phyloP scores from a whole-genome alignment of 2,113 vertebrate genomes.

The Stictonetta naevosa region DNA sequence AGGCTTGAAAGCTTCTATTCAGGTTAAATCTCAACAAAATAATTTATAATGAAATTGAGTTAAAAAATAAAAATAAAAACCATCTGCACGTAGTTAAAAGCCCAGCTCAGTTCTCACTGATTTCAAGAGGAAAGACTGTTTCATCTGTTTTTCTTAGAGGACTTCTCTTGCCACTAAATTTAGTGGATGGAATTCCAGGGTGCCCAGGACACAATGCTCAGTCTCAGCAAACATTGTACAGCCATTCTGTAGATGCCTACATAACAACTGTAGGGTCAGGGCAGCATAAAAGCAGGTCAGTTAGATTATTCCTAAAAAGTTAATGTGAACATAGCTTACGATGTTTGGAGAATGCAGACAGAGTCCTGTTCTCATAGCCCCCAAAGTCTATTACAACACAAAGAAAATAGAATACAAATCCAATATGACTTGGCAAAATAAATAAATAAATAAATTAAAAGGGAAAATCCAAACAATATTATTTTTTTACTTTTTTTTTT shows the following conservation, averaged over 20 bases:
- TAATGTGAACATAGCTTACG: background rate
- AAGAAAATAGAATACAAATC: background rate
- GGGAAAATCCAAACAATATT: background rate
- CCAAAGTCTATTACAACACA: background rate
- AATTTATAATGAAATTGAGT: background rate
- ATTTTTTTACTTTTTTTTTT: background rate
- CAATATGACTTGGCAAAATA: background rate
- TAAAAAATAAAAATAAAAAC: too few relatives aligned
- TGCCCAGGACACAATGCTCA: background rate
- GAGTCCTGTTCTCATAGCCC: background rate
- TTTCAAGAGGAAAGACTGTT: background rate
- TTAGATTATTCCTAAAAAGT: background rate
- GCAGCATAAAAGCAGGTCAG: background rate
- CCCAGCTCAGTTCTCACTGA: background rate
- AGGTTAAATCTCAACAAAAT: background rate
- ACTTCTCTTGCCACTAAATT: background rate
- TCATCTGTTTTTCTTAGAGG: background rate
- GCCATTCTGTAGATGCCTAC: background rate
- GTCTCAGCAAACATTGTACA: background rate
- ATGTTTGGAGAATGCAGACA: background rate
- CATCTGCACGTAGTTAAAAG: background rate
- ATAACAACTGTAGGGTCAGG: background rate
- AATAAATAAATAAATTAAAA: background rate
- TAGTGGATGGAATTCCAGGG: background rate
- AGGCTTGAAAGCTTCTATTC: background rate